A percentile compares a stretch with the other conserved stretches of the same genome.
Evolutionary conservation across 2,888 invertebrate genomes (phyloP).

Genomic region (Nephrotoma flavescens): DNA sequence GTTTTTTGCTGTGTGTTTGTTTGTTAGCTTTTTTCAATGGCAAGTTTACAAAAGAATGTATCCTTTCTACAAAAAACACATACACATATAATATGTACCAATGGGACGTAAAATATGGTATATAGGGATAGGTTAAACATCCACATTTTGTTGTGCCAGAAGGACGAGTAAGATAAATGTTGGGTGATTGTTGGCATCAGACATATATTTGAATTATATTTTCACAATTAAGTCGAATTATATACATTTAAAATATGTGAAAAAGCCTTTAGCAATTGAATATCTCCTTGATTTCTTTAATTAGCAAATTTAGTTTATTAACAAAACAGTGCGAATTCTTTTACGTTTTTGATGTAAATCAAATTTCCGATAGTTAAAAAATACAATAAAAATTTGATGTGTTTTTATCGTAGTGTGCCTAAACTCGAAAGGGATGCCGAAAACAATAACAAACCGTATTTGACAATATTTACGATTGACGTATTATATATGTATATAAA

Average conservation of each 20-base stretch:
- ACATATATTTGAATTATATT: not conserved
- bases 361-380: too few species aligned
- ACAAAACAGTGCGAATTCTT: too few species aligned
- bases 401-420: too few species aligned
- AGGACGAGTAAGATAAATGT: not conserved
- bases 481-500: too few species aligned
- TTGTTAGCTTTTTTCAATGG: not conserved
- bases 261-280: too few species aligned
- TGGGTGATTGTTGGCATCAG: not conserved
- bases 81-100: not conserved
- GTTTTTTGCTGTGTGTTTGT: not conserved
- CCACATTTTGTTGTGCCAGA: not conserved
- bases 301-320: too few species aligned
- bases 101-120: not conserved
- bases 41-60: not conserved
- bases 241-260: not conserved
- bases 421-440: too few species aligned
- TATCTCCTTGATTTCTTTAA: too few species aligned
- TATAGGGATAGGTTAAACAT: not conserved
- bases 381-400: too few species aligned
- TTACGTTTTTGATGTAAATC: too few species aligned
- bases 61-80: not conserved
- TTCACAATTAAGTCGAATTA: not conserved
- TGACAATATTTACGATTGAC: too few species aligned
- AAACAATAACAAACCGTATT: too few species aligned